Base-by-base conservation (phyloP, 2,888 invertebrate species). In the Vesta saturnalis region DNA sequence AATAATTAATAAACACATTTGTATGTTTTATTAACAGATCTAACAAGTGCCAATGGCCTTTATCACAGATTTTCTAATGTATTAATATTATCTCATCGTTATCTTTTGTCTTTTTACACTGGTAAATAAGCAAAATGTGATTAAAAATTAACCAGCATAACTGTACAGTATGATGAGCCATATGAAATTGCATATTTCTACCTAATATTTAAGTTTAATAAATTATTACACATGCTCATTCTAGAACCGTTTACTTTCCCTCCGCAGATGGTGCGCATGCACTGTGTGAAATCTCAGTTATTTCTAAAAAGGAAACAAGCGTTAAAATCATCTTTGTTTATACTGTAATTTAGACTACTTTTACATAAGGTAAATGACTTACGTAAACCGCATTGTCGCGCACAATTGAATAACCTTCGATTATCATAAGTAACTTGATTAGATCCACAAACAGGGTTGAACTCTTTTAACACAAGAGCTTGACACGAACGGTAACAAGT, bases 341-440 rank as follows among this genome's bases (percentile, higher is more conserved):
- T n/a, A n/a, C n/a, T n/a, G n/a, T 12, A 39, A 39, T n/a, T 39
- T 39, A 39, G n/a, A n/a, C 2, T 39, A 1, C 2, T n/a, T n/a
- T 1, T 39, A 39, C 1, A 39, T n/a, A 49, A 49, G 18, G 18
- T 23, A 47, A 52, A 14, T 14, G 3, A 35, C 56, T 56, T 22
- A 56, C 56, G 14, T 21, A 56, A 15, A 6, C 56, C 56, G 16
- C 56, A 56, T 14, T 14, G 30, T 14, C 23, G 56, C 4, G 56
- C 56, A 18, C 56, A 56, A n/a, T 1, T 15, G 8, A 56, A 14
- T 23, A 35, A 15, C 10, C 30, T 35, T 2, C 56, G 30, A 56
- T 56, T 56, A 14, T 35, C 39, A 14, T 56, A 56, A 16, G 56
- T 56, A 14, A 23, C 14, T 15, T 30, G 15, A 21, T 56, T 56